Evolutionary conservation across 2,113 vertebrate genomes (phyloP), one percentile per base, ranked within the genome.

Genomic region (Scatophagus argus): DNA sequence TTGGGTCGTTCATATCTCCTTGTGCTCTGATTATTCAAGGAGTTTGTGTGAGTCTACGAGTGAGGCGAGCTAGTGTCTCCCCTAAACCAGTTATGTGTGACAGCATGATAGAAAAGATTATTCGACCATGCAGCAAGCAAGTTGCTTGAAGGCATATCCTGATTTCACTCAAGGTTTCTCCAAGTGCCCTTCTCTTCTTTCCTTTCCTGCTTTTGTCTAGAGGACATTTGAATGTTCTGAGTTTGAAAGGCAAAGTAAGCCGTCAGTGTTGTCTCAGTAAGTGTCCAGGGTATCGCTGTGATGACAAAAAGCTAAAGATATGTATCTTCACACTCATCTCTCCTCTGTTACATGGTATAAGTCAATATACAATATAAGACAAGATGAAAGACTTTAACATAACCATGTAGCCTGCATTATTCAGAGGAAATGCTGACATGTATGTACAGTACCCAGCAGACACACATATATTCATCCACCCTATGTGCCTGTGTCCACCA

Each of bases 51-150:
- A n/a, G 75, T 59, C 38, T 60, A 54, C 2, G 25, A 46, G 68
- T 36, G 61, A 41, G 49, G 31, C 2, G 41, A 61, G 54, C 60
- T 52, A 75, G 62, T 34, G 77, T 66, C 55, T 64, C 60, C 71
- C 38, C 43, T 44, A 72, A 91, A 72, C 64, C 71, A 46, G 76
- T 79, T 71, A 66, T 32, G 67, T 56, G 74, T 81, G 82, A 77
- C 80, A 67, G 63, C 9, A 13, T 43, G 66, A 77, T 63, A 34
- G 67, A 49, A 39, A 49, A 74, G 77, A 62, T 77, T 56, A 77
- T 79, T 56, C 11, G 65, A 81, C 27, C 39, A 47, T 29, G 51
- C 62, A 81, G 72, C 11, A 21, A 63, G 71, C 41, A 13, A 52
- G 74, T 49, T 6, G 11, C 59, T 54, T 13, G 47, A 13, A 73